Percentiles rank a stretch among this genome's conserved stretches.
Evolutionary conservation across 1,140 invertebrate genomes (phyloP).

Genomic region (Prorops nasuta): DNA sequence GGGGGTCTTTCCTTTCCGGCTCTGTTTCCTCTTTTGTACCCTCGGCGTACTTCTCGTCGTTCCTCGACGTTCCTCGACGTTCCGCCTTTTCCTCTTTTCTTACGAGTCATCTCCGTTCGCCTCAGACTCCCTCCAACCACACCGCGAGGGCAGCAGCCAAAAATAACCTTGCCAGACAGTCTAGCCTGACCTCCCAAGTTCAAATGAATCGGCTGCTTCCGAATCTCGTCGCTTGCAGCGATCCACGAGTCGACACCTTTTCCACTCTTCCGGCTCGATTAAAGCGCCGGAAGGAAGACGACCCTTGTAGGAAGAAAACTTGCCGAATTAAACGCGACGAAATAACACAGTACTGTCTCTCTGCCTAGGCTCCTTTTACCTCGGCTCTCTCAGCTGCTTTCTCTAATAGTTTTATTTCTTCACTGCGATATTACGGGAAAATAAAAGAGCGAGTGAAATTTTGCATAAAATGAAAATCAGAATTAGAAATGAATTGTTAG

Average conservation of each 20-base stretch:
- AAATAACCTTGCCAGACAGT: conserved; percentile 20
- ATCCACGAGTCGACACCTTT: conserved; percentile 5
- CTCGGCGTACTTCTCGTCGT: background rate
- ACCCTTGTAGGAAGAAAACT: too few relatives aligned
- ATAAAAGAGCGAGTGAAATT: too few relatives aligned
- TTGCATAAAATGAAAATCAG: too few relatives aligned
- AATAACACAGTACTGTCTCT: background rate
- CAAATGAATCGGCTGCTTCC: conserved; percentile 15
- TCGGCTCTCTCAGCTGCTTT: background rate
- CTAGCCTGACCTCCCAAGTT: conserved; percentile 1
- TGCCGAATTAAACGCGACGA: too few relatives aligned
- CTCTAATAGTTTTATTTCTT: background rate
- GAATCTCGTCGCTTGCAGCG: conserved; percentile 3
- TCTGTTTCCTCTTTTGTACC: too few relatives aligned
- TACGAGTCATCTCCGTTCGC: background rate
- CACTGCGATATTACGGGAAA: too few relatives aligned
- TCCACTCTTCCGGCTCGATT: background rate
- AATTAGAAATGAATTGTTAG: too few relatives aligned
- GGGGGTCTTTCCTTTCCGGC: too few relatives aligned
- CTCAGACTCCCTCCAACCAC: conserved; percentile 1
- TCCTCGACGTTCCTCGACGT: background rate
- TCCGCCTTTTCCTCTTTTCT: background rate
- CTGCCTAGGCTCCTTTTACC: background rate
- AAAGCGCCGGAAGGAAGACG: too few relatives aligned
- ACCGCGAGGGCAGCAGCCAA: background rate